phyloP scores from a whole-genome alignment of 2,797 vertebrate species.

The Oreochromis grahami region DNA sequence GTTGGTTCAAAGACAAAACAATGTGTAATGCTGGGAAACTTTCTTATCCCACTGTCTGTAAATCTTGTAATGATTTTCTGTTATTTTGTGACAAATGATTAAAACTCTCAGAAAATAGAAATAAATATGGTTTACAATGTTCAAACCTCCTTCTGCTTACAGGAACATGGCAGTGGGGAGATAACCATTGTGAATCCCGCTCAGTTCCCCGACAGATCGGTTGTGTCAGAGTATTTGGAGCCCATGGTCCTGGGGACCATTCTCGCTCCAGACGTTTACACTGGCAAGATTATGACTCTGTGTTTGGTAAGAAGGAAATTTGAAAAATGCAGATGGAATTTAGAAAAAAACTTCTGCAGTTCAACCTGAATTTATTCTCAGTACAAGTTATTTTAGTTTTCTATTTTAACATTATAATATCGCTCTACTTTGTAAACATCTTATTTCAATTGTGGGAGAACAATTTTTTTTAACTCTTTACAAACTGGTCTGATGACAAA shows the following conservation, averaged over 20 bases:
- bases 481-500: not conserved
- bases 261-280: constrained; percentile 85
- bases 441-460: not conserved
- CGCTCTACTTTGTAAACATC: not conserved
- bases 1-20: not conserved
- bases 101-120: not conserved
- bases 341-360: not conserved
- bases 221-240: constrained; percentile 87
- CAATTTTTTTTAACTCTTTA: not conserved
- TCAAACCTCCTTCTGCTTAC: constrained; percentile 4
- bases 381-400: not conserved
- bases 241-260: constrained; percentile 91
- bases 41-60: not conserved
- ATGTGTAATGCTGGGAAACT: not conserved
- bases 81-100: not conserved
- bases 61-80: not conserved
- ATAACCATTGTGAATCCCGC: constrained; percentile 91
- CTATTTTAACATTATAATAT: not conserved
- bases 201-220: constrained; percentile 87
- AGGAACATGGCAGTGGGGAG: constrained; percentile 86
- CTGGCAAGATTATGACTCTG: constrained; percentile 86
- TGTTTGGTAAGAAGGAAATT: constrained; percentile 79
- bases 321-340: not conserved
- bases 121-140: not conserved
- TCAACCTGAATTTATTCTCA: not conserved